Base-by-base conservation (phyloP, 2,888 invertebrate genomes). In the Standfussiana lucernea region DNA sequence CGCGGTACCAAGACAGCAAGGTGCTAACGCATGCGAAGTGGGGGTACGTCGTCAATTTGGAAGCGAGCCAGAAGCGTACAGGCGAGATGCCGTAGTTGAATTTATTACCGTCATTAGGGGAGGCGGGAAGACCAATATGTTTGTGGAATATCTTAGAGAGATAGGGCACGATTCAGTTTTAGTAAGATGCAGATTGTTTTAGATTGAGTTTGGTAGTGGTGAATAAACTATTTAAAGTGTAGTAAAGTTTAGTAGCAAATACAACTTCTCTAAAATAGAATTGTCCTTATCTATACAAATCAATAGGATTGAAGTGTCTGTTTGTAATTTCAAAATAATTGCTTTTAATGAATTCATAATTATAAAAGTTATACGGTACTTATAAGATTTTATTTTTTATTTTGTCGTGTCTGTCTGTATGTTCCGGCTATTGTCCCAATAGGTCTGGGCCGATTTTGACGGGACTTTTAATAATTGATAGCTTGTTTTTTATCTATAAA, bases 1-100 rank as follows among this genome's bases (percentile, higher is more conserved):
- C 62, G 24, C 59, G n/a, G 45, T 61, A 64, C 37, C 32, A 45
- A 71, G 37, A 61, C 40, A 62, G 53, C 42, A 75, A 74, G 79
- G 85, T 82, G 83, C 75, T 66, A 77, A 85, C 77, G 69, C 83
- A 75, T 79, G 68, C 75, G 76, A 78, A 75, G 72, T 79, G 72
- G 32, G 72, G 50, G 70, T 76, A 67, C 65, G 79, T 77, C 32
- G 56, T 72, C 79, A 83, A 83, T 86, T 88, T 87, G 87, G 87
- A 75, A 68, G 24, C 6, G 15, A 37, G 83, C 87, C 88, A 87
- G 62, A 45, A 68, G 45, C 40, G 65, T 79, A 80, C 77, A 85
- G 65, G 64, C 64, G 71, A 80, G 75, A 11, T 62, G 61, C 86
- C 84, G 87, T 85, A 80, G 82, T 72, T 67, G 75, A 86, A 87